phyloP scores from a whole-genome alignment of 2,888 invertebrate species.

The Pristionchus mayeri region DNA sequence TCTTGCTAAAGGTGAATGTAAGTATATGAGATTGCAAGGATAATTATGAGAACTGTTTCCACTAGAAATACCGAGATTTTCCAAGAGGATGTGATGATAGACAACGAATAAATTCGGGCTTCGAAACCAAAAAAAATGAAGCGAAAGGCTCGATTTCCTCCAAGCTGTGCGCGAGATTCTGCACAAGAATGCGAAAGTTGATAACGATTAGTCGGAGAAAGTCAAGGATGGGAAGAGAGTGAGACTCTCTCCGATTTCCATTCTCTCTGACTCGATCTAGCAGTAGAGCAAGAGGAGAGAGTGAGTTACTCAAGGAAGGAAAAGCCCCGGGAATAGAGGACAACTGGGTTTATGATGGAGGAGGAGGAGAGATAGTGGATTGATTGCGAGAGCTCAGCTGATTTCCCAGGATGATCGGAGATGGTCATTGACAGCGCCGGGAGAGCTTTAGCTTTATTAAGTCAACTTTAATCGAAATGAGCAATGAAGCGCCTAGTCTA shows the following conservation, averaged over 20 bases:
- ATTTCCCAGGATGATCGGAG: too few species aligned
- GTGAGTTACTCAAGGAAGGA: not conserved
- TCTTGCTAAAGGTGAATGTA: too few species aligned
- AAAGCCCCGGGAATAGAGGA: constrained; percentile 24
- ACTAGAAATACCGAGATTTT: not conserved
- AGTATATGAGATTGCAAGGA: too few species aligned
- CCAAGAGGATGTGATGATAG: not conserved
- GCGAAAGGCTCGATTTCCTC: not conserved
- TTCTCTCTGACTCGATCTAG: not conserved
- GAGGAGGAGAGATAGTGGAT: not conserved
- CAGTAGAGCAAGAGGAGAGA: not conserved
- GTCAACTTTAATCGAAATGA: too few species aligned
- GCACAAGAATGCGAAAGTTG: not conserved
- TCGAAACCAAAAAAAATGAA: not conserved
- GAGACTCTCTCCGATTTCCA: not conserved
- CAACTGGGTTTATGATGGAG: constrained; percentile 12
- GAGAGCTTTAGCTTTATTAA: too few species aligned
- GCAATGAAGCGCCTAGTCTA: too few species aligned
- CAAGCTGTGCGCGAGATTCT: not conserved
- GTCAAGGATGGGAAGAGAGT: not conserved
- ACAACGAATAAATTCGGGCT: not conserved
- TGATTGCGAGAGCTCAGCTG: constrained; percentile 16
- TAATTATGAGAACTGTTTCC: too few species aligned
- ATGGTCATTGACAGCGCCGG: too few species aligned
- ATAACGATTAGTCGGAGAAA: constrained; percentile 18